phyloP scores from a whole-genome alignment of 2,113 vertebrate genomes.

The Protomyctophum bolini region DNA sequence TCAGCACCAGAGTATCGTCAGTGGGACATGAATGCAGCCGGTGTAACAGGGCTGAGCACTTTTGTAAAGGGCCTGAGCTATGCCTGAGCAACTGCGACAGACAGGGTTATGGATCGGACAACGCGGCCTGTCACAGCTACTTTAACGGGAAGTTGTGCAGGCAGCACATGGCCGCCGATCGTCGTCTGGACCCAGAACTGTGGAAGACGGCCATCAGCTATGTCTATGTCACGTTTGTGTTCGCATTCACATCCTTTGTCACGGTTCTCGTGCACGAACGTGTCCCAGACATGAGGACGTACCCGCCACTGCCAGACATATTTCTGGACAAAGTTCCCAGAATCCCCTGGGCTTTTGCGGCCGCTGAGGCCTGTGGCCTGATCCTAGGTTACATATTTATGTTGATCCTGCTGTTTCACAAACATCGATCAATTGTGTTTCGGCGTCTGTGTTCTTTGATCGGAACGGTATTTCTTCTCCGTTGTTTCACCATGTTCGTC shows the following conservation, averaged over 20 bases:
- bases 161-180: constrained; percentile 55
- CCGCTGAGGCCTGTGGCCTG: constrained; percentile 95
- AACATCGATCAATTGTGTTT: constrained; percentile 94
- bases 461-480: constrained; percentile 94
- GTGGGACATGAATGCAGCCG: constrained; percentile 39
- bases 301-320: constrained; percentile 96
- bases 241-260: constrained; percentile 93
- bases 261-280: constrained; percentile 97
- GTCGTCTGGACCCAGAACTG: constrained; percentile 91
- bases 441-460: constrained; percentile 92
- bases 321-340: constrained; percentile 98
- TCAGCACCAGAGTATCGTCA: constrained; percentile 29
- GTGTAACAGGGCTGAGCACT: constrained; percentile 77
- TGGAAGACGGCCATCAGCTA: constrained; percentile 94
- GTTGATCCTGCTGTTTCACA: constrained; percentile 93
- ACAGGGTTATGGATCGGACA: constrained; percentile 66
- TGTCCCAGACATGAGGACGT: constrained; percentile 95
- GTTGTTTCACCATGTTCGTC: constrained; percentile 98
- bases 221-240: constrained; percentile 92
- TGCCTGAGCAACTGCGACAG: constrained; percentile 78
- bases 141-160: constrained; percentile 84
- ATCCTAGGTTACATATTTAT: constrained; percentile 93
- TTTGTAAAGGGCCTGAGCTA: constrained; percentile 57
- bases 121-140: constrained; percentile 80
- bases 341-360: constrained; percentile 98